Evolutionary conservation across 2,888 invertebrate species (phyloP).

Genomic region (Drosophila imparisetae): DNA sequence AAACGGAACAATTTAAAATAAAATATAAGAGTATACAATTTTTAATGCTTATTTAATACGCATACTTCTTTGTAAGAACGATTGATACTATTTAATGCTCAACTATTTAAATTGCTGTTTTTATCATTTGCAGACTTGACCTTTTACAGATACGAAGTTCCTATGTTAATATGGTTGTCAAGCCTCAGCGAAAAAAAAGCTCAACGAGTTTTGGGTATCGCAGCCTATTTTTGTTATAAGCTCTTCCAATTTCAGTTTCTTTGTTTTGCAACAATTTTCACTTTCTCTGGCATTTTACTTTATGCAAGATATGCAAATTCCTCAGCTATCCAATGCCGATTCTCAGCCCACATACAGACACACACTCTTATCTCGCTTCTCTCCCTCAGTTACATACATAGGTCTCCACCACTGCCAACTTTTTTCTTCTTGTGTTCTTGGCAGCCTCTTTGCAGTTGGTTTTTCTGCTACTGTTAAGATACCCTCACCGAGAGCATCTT

Average conservation of each 20-base stretch:
- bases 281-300: conserved; percentile 58
- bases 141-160: conserved; percentile 25
- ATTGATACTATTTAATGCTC: background rate
- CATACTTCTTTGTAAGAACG: background rate
- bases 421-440: conserved; percentile 26
- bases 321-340: conserved; percentile 42
- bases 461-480: conserved; percentile 16
- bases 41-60: conserved; percentile 1
- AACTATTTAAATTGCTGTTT: background rate
- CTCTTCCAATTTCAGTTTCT: conserved; percentile 56
- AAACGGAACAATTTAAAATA: background rate
- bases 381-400: too few relatives aligned
- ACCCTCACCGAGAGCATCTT: conserved; percentile 28
- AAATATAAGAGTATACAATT: background rate
- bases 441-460: conserved; percentile 18
- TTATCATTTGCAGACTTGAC: conserved; percentile 20
- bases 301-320: conserved; percentile 65
- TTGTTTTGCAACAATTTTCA: conserved; percentile 63
- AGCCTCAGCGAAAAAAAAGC: conserved; percentile 21
- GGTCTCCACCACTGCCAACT: conserved; percentile 29
- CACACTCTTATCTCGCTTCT: conserved; percentile 29
- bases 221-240: conserved; percentile 25
- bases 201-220: conserved; percentile 37
- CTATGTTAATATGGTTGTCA: conserved; percentile 44
- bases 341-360: conserved; percentile 22